Conservation (phyloP, 2,888 invertebrate species). For the Pimpla rufipes region DNA sequence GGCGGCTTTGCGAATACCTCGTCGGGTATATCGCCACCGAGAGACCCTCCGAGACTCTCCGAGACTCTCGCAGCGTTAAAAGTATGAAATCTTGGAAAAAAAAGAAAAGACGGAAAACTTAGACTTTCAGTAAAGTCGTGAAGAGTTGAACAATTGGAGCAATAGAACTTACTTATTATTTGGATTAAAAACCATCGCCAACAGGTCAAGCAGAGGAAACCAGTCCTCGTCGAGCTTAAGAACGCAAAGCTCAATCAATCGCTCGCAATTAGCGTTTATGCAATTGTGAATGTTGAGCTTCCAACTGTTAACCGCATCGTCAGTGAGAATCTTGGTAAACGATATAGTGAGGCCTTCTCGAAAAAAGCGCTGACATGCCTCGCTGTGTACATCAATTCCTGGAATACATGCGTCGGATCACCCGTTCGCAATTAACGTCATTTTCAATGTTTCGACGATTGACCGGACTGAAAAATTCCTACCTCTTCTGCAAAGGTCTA, state of each 20-base stretch:
- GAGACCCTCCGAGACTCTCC: slow-evolving; percentile 88
- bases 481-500: slow-evolving; percentile 95
- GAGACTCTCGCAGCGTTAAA: slow-evolving; percentile 93
- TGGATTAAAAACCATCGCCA: slow-evolving; percentile 97
- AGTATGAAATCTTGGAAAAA: slow-evolving; percentile 91
- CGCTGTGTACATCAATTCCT: slow-evolving; percentile 95
- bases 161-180: slow-evolving; percentile 93
- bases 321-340: slow-evolving; percentile 98
- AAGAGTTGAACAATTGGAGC: background rate
- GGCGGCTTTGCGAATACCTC: slow-evolving; percentile 92
- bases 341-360: slow-evolving; percentile 97
- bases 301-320: slow-evolving; percentile 99
- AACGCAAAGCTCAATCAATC: slow-evolving; percentile 96
- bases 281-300: slow-evolving; percentile 98
- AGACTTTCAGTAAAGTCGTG: slow-evolving; percentile 78
- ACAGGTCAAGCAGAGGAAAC: slow-evolving; percentile 95
- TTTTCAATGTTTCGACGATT: background rate
- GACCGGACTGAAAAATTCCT: slow-evolving; percentile 70
- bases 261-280: slow-evolving; percentile 96
- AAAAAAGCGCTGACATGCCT: slow-evolving; percentile 97
- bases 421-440: background rate
- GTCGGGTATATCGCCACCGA: slow-evolving; percentile 88
- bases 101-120: slow-evolving; percentile 82
- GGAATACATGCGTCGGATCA: slow-evolving; percentile 69
- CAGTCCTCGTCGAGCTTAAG: slow-evolving; percentile 96